Evolutionary conservation across 2,888 invertebrate genomes (phyloP).

Genomic region (Cryptus armator): DNA sequence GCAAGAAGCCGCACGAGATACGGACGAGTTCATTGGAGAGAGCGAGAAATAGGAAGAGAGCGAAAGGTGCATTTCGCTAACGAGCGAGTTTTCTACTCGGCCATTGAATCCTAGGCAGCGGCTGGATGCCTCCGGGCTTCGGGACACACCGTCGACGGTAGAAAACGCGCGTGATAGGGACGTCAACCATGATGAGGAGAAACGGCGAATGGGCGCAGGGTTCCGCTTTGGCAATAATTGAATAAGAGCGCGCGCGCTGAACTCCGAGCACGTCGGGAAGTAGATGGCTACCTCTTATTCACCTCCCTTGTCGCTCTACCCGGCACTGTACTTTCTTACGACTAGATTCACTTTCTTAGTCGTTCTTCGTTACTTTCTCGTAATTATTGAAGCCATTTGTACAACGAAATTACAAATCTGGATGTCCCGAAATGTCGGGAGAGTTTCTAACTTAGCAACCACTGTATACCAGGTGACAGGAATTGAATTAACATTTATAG

Average conservation of each 20-base stretch:
- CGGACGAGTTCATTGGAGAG: conserved; percentile 15
- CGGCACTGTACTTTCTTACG: conserved; percentile 36
- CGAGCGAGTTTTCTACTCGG: conserved; percentile 65
- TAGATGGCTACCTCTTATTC: not conserved
- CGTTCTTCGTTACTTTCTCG: conserved; percentile 3
- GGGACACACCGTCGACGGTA: conserved; percentile 53
- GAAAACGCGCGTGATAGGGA: conserved; percentile 45
- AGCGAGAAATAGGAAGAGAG: conserved; percentile 21
- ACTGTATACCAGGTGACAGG: not conserved
- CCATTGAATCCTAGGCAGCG: conserved; percentile 66
- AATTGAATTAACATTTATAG: not conserved
- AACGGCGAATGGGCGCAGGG: conserved; percentile 2
- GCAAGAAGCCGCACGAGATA: conserved; percentile 24
- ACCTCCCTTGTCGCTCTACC: not conserved
- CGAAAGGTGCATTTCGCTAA: conserved; percentile 68
- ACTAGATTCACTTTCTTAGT: conserved; percentile 1
- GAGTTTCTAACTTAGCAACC: not conserved
- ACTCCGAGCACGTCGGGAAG: conserved; percentile 1
- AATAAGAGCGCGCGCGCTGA: conserved; percentile 51
- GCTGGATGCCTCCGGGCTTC: conserved; percentile 51
- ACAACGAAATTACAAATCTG: not conserved
- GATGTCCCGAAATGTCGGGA: not conserved
- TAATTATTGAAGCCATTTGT: conserved; percentile 6
- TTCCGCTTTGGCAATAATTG: conserved; percentile 65
- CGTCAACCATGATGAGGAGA: not conserved